These are phyloP conservation scores for Archips xylosteana DNA, from an alignment of 2,888 invertebrate species.

Conservation along the genomic window DNA sequence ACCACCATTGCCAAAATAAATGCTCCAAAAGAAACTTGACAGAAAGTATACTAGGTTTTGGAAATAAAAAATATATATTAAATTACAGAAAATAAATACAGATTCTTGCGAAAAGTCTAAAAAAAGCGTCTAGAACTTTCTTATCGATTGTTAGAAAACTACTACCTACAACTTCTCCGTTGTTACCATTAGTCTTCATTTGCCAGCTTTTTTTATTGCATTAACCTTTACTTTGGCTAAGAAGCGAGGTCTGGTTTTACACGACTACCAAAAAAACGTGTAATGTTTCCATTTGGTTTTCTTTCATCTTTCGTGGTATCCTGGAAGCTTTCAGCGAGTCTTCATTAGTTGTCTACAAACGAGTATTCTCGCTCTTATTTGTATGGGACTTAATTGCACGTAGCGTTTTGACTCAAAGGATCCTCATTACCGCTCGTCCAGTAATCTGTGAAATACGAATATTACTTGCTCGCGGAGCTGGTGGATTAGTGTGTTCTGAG, in stretches of 20 bases:
- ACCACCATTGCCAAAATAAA: no score
- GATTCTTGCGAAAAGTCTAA: no score
- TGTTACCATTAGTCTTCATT: no score
- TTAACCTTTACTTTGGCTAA: background rate
- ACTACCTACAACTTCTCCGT: no score
- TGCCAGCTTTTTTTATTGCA: no score
- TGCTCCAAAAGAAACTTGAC: no score
- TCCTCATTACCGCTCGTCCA: slow-evolving; percentile 15
- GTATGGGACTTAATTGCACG: slow-evolving; percentile 21
- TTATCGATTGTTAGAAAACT: no score
- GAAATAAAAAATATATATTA: no score
- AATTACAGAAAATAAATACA: no score
- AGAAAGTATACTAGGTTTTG: no score
- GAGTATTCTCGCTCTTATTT: slow-evolving; percentile 22
- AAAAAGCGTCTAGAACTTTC: no score
- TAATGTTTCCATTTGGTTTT: background rate
- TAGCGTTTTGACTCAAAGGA: slow-evolving; percentile 27
- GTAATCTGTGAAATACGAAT: slow-evolving; percentile 18
- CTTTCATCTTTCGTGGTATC: slow-evolving; percentile 7
- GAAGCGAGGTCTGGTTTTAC: background rate
- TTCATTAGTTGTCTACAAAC: slow-evolving; percentile 23
- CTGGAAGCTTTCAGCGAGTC: slow-evolving; percentile 16
- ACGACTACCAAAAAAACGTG: background rate
- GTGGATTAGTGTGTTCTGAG: background rate
- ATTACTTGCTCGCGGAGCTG: background rate